Conservation (phyloP, 2,888 invertebrate genomes). For the Ceraclea dissimilis region DNA sequence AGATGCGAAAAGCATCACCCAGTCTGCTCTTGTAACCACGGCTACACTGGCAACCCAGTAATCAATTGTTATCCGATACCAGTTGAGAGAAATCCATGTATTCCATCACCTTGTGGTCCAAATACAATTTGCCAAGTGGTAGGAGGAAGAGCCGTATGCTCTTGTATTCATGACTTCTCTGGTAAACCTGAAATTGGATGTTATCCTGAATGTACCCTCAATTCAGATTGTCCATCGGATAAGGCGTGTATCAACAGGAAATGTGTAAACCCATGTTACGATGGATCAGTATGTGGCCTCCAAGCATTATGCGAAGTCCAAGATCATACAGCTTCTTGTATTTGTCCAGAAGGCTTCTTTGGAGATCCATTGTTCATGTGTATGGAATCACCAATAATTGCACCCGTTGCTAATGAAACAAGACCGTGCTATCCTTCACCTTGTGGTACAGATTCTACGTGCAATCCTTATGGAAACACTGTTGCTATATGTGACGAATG, state of each 20-base stretch:
- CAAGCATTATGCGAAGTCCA: conserved; percentile 72
- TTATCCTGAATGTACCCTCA: conserved; percentile 72
- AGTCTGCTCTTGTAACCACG: conserved; percentile 66
- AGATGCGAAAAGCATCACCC: conserved; percentile 72
- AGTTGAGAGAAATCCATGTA: conserved; percentile 59
- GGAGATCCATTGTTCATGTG: conserved; percentile 78
- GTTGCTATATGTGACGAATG: conserved; percentile 77
- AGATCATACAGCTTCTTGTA: conserved; percentile 77
- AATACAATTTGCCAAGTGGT: conserved; percentile 72
- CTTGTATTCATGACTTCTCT: conserved; percentile 65
- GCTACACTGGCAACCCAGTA: conserved; percentile 70
- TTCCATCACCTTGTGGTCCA: conserved; percentile 66
- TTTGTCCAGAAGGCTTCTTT: conserved; percentile 67
- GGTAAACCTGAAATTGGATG: conserved; percentile 75
- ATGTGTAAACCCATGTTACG: conserved; percentile 65
- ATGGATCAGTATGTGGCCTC: conserved; percentile 67
- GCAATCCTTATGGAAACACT: conserved; percentile 64
- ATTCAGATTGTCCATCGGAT: conserved; percentile 69
- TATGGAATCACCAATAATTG: conserved; percentile 47
- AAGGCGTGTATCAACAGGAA: conserved; percentile 69
- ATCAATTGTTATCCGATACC: conserved; percentile 59
- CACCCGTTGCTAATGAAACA: conserved; percentile 53
- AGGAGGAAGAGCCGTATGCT: conserved; percentile 64
- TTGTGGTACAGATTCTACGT: conserved; percentile 60
- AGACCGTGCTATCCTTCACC: conserved; percentile 73